Conservation (phyloP, 2,888 invertebrate genomes). For the Ophion costatus region DNA sequence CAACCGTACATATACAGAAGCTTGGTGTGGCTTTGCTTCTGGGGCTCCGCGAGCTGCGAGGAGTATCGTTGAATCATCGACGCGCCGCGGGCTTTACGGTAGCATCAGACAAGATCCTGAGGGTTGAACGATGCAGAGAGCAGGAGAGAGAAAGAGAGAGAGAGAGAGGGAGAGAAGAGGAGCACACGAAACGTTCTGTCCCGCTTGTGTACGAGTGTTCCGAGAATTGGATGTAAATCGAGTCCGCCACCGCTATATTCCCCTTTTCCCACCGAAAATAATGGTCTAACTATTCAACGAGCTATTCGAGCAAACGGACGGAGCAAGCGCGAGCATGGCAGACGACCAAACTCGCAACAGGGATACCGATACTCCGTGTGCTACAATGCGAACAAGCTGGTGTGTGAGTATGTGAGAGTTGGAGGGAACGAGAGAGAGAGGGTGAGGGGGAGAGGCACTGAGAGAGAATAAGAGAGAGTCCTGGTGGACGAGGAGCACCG, state of each 20-base stretch:
- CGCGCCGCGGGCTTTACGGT: constrained; percentile 56
- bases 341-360: constrained; percentile 63
- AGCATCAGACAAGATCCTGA: constrained; percentile 57
- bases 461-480: constrained; percentile 43
- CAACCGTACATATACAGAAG: constrained; percentile 46
- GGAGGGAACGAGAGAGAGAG: constrained; percentile 47
- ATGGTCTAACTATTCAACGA: constrained; percentile 78
- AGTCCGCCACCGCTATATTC: constrained; percentile 68
- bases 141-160: constrained; percentile 35
- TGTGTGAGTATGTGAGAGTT: constrained; percentile 36
- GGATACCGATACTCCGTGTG: constrained; percentile 65
- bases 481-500: constrained; percentile 55
- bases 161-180: constrained; percentile 16
- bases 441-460: constrained; percentile 40
- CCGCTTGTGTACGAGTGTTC: constrained; percentile 58
- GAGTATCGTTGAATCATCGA: constrained; percentile 68
- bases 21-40: constrained; percentile 45
- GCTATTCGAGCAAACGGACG: constrained; percentile 68
- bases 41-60: constrained; percentile 40
- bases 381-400: constrained; percentile 68
- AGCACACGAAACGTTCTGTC: constrained; percentile 55
- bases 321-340: constrained; percentile 56
- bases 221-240: constrained; percentile 71
- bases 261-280: constrained; percentile 78
- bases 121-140: constrained; percentile 31